Percentiles rank a stretch among this genome's conserved stretches.
phyloP scores from a whole-genome alignment of 2,113 vertebrate species.

The Heloderma charlesbogerti region DNA sequence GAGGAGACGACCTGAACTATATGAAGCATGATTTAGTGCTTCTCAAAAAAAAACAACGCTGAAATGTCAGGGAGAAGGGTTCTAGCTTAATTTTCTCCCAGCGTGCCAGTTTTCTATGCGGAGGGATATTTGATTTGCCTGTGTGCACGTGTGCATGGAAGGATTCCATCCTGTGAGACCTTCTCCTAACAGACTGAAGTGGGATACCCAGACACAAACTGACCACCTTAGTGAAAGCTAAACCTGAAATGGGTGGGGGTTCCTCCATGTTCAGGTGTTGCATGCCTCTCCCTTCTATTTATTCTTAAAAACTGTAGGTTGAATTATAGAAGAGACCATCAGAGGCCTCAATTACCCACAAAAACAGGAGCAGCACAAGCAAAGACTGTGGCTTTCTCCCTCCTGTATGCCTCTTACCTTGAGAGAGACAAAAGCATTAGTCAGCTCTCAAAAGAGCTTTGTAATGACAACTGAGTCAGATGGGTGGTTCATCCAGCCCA shows the following conservation, averaged over 20 bases:
- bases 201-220: no score
- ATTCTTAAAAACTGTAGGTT: no score
- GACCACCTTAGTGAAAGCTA: background rate
- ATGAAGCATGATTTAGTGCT: no score
- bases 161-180: no score
- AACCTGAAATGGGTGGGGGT: background rate
- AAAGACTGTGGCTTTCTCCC: background rate
- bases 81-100: background rate
- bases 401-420: background rate
- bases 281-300: background rate
- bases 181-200: no score
- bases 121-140: no score
- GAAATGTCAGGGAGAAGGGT: background rate
- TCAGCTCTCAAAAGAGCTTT: background rate
- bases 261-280: background rate
- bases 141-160: no score
- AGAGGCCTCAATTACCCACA: background rate
- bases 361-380: background rate
- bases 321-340: background rate
- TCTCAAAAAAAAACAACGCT: no score
- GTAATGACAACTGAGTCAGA: background rate
- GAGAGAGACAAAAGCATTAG: background rate
- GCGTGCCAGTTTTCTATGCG: background rate
- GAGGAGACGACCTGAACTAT: no score
- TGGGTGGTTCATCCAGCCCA: background rate